These are phyloP conservation scores for Centruroides vittatus DNA, from an alignment of 1,140 invertebrate species.

Conservation along the genomic window DNA sequence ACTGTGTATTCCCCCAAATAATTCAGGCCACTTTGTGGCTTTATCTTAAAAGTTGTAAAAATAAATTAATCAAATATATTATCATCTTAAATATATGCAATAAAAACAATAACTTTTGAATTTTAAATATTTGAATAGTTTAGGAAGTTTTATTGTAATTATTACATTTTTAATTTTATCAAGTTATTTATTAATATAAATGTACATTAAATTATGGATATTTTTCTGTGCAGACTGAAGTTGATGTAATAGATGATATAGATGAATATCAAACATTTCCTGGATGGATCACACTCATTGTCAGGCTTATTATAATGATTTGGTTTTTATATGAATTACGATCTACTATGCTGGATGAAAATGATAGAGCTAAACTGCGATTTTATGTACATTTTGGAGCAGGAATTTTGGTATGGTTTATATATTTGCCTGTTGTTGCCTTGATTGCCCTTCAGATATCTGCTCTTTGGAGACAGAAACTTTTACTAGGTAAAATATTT, in stretches of 20 bases:
- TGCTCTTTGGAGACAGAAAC: slow-evolving; percentile 86
- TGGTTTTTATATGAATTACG: slow-evolving; percentile 90
- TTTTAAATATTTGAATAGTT: no score
- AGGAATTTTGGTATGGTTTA: slow-evolving; percentile 94
- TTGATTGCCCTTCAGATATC: slow-evolving; percentile 85
- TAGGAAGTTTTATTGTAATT: no score
- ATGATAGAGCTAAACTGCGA: slow-evolving; percentile 75
- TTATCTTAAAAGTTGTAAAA: no score
- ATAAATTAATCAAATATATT: no score
- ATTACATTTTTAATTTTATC: no score
- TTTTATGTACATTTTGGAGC: slow-evolving; percentile 94
- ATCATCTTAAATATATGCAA: no score
- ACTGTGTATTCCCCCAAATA: no score
- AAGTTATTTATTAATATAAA: no score
- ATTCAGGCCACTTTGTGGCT: no score
- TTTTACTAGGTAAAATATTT: slow-evolving; percentile 61
- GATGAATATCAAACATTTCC: slow-evolving; percentile 96
- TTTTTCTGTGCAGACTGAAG: slow-evolving; percentile 56
- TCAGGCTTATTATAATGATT: slow-evolving; percentile 76
- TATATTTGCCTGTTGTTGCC: slow-evolving; percentile 86
- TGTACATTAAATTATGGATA: no score
- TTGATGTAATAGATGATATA: slow-evolving; percentile 89
- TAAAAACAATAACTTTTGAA: no score
- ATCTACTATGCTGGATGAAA: slow-evolving; percentile 80
- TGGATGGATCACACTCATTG: slow-evolving; percentile 77